Evolutionary conservation across 23 tunicate genomes (phyloP), one percentile per base, ranked within the genome.

Genomic region (Aplidium turbinatum): DNA sequence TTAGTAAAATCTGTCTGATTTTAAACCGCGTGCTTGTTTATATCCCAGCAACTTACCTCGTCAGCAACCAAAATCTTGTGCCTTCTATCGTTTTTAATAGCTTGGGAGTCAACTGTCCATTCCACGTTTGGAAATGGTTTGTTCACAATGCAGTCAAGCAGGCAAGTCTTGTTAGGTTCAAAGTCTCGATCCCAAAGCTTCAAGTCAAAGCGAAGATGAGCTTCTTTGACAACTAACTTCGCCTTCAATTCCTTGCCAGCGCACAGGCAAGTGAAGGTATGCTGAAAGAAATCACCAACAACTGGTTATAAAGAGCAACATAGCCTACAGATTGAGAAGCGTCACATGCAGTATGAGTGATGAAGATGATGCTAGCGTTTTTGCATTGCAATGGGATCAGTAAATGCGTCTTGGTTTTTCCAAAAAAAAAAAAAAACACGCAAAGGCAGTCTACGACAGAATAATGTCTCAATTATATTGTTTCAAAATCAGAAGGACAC

Each of bases 91-190:
- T 77, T 85, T 39, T 88, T 81, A 29, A 88, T 72, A 21, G 57
- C 56, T 38, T 81, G 55, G 22, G 88, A 79, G 35, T 88, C 96
- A 3, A 75, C 76, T 31, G 78, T 75, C 98, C 98, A 92, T 0
- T 68, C 68, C 4, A 92, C 89, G 45, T 84, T 84, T 3, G 73
- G 30, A 40, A 48, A 50, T 16, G 87, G 78, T 65, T 85, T 84
- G 47, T 85, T 83, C n/a, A 92, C 68, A 70, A 57, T 63, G 42
- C 92, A 85, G 40, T 77, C 87, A 40, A 88, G 75, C 33, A 50
- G 16, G 73, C 86, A 85, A 5, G 58, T 46, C 36, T 79, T 81
- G 73, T 61, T 73, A 0, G 96, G 96, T 35, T 88, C 85, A 75
- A 82, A 75, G 38, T 78, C 85, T 33, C 76, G 63, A 47, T 88